Conservation (phyloP, 2,113 vertebrate genomes). For the Maccullochella peelii region DNA sequence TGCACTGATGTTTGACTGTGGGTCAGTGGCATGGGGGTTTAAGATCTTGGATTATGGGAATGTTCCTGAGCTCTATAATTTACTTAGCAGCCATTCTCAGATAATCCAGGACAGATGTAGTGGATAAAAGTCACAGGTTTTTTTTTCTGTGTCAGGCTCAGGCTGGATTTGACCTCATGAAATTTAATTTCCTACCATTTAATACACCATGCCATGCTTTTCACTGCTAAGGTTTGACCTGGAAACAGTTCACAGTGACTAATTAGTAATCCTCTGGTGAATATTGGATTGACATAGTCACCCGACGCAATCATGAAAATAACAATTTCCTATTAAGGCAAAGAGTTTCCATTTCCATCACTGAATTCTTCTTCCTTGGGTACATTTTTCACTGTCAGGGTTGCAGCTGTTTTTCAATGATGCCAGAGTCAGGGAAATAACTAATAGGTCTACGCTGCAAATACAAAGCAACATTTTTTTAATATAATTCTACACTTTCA, state of each 20-base stretch:
- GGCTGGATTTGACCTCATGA: conserved; percentile 26
- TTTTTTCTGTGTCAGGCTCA: conserved; percentile 34
- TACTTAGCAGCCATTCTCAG: conserved; percentile 67
- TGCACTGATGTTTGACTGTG: conserved; percentile 37
- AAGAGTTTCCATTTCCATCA: conserved; percentile 13
- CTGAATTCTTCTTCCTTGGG: not conserved
- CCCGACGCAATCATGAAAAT: not conserved
- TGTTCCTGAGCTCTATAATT: conserved; percentile 67
- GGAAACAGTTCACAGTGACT: not conserved
- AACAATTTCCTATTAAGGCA: conserved; percentile 21
- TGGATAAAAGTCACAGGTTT: conserved; percentile 59
- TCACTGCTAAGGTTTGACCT: conserved; percentile 4
- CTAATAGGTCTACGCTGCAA: not conserved
- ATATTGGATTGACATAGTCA: conserved; percentile 34
- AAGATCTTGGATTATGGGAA: conserved; percentile 67
- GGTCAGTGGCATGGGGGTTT: conserved; percentile 57
- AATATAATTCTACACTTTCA: not conserved
- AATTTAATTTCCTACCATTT: conserved; percentile 7
- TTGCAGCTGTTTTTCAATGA: not conserved
- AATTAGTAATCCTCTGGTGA: conserved; percentile 21
- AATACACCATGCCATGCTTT: not conserved
- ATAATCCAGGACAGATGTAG: conserved; percentile 71
- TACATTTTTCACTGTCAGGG: not conserved
- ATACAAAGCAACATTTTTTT: not conserved
- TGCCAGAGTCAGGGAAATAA: not conserved